A percentile compares a stretch with the other conserved stretches of the same genome.
phyloP scores from a whole-genome alignment of 2,888 invertebrate genomes.

The Biston stratarius region DNA sequence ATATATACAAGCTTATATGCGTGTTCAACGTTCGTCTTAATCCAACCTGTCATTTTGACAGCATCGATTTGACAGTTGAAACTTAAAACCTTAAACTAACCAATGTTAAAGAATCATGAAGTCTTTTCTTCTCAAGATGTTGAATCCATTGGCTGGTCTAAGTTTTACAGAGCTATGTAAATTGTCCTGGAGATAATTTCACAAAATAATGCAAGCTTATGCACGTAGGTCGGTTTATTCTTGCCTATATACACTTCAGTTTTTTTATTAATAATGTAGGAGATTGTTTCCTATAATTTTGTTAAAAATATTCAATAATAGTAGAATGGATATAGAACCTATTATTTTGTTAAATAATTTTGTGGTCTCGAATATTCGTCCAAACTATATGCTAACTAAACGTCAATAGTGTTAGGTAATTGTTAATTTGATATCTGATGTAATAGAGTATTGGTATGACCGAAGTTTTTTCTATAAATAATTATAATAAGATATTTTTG shows the following conservation, averaged over 20 bases:
- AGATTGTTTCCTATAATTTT: not conserved
- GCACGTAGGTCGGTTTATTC: not conserved
- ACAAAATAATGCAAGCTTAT: not conserved
- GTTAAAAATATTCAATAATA: not conserved
- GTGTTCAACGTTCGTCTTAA: not conserved
- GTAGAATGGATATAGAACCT: slow-evolving; percentile 1
- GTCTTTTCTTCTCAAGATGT: not conserved
- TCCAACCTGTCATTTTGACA: not conserved
- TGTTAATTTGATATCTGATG: not conserved
- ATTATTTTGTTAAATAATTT: not conserved
- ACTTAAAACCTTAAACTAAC: not conserved
- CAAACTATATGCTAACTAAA: not conserved
- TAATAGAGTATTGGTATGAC: slow-evolving; percentile 1
- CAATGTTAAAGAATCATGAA: not conserved
- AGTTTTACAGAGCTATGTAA: not conserved
- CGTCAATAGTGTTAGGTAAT: not conserved
- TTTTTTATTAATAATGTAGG: not conserved
- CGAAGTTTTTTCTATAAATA: not conserved
- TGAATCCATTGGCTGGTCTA: no score
- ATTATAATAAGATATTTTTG: not conserved
- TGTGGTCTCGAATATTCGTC: not conserved
- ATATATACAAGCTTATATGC: no score
- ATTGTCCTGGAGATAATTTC: not conserved
- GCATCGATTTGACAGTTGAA: not conserved
- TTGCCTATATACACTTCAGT: not conserved